Evolutionary conservation across 2,113 vertebrate species (phyloP).

Genomic region (Hylia prasina): DNA sequence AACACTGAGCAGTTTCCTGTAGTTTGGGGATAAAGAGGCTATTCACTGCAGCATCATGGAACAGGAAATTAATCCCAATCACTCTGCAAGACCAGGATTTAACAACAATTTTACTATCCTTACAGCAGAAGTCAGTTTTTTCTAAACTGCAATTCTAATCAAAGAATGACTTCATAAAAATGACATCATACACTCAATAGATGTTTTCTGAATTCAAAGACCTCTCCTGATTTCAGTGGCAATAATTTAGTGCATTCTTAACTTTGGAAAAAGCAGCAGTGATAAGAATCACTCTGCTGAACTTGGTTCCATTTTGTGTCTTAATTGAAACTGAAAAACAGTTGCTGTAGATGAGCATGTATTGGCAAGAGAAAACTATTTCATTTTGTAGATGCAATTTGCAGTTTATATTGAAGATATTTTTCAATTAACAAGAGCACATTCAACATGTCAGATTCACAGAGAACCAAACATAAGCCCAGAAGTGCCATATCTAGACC

Average conservation of each 20-base stretch:
- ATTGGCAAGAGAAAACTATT: neutral
- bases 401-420: neutral
- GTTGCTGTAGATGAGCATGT: neutral
- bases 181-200: neutral
- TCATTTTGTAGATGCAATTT: neutral
- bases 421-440: neutral
- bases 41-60: neutral
- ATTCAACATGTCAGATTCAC: neutral
- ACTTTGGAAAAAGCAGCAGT: neutral
- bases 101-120: neutral
- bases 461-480: neutral
- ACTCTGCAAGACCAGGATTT: neutral
- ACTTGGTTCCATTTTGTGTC: neutral
- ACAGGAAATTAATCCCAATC: conserved; percentile 23
- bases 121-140: neutral
- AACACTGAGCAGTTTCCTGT: neutral
- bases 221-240: neutral
- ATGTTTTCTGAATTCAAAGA: neutral
- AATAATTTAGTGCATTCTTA: neutral
- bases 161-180: conserved; percentile 6
- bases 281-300: neutral
- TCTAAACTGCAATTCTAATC: neutral
- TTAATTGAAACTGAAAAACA: neutral
- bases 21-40: conserved; percentile 30
- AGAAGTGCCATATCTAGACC: neutral